Percentiles rank a stretch among this genome's conserved stretches.
Conservation (phyloP, 1,140 invertebrate genomes). For the Ips typographus region DNA sequence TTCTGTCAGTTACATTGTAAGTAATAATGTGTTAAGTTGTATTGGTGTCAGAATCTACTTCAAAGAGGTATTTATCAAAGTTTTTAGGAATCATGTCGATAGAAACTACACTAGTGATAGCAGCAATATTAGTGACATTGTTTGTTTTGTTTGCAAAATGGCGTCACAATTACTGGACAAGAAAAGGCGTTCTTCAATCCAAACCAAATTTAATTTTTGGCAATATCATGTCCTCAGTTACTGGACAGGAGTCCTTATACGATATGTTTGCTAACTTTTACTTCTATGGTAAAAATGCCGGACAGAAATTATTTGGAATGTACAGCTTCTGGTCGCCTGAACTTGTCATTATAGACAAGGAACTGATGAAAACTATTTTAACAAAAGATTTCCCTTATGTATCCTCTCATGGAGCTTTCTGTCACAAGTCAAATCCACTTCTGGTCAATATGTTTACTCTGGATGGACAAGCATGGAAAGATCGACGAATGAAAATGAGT, state of each 20-base stretch:
- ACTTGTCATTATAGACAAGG: neutral
- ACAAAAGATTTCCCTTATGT: conserved; percentile 32
- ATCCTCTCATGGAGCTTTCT: conserved; percentile 32
- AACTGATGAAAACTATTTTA: conserved; percentile 9
- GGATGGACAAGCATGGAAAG: conserved; percentile 54
- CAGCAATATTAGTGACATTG: neutral
- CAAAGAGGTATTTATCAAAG: neutral
- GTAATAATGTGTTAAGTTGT: too few species aligned
- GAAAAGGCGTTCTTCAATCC: conserved; percentile 18
- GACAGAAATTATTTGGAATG: conserved; percentile 6
- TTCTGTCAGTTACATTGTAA: too few species aligned
- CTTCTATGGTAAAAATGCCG: neutral
- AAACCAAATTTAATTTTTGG: conserved; percentile 17
- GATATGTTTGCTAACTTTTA: conserved; percentile 3
- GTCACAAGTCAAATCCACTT: conserved; percentile 53
- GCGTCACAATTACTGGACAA: conserved; percentile 12
- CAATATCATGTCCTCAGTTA: neutral
- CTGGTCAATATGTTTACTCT: conserved; percentile 54
- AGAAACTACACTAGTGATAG: conserved; percentile 57
- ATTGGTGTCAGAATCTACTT: neutral
- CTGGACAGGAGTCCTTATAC: neutral
- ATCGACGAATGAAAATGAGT: conserved; percentile 52
- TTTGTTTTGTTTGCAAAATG: conserved; percentile 7
- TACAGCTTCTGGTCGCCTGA: conserved; percentile 1
- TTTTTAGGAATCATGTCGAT: conserved; percentile 49